Conservation (phyloP, 2,888 invertebrate species). For the Ypsolopha scabrella region DNA sequence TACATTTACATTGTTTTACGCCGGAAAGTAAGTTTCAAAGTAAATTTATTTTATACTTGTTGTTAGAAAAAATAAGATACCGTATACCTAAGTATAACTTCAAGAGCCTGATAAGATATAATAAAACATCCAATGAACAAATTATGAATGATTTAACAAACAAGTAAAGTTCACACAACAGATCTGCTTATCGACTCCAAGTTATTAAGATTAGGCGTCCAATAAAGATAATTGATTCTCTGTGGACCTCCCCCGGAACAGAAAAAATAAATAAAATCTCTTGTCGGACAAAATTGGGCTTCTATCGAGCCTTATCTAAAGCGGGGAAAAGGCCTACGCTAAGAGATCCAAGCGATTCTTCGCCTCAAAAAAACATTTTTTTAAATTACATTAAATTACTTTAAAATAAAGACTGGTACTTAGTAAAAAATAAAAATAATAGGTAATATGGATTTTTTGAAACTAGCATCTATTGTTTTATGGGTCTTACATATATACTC, state of each 20-base stretch:
- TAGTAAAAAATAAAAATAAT: too few species aligned
- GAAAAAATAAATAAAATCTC: slow-evolving; percentile 1
- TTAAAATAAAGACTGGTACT: too few species aligned
- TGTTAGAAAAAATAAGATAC: background rate
- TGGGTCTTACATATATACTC: too few species aligned
- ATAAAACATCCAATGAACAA: background rate
- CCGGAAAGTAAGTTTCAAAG: too few species aligned
- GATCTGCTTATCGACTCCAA: slow-evolving; percentile 1
- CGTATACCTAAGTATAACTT: too few species aligned
- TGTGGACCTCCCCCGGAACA: slow-evolving; percentile 28
- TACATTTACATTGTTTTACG: too few species aligned
- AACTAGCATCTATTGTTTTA: too few species aligned
- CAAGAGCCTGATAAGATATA: too few species aligned
- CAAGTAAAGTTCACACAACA: background rate
- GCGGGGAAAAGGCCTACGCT: background rate
- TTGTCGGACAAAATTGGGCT: slow-evolving; percentile 1
- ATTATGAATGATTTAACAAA: background rate
- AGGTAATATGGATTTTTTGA: too few species aligned
- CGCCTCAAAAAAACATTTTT: too few species aligned
- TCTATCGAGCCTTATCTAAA: slow-evolving; percentile 1
- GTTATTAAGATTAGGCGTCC: slow-evolving; percentile 54
- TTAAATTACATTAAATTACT: too few species aligned
- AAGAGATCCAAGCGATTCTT: background rate
- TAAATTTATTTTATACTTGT: too few species aligned
- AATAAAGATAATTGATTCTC: slow-evolving; percentile 65